Evolutionary conservation across 2,113 vertebrate species (phyloP).

Genomic region (Tautogolabrus adspersus): DNA sequence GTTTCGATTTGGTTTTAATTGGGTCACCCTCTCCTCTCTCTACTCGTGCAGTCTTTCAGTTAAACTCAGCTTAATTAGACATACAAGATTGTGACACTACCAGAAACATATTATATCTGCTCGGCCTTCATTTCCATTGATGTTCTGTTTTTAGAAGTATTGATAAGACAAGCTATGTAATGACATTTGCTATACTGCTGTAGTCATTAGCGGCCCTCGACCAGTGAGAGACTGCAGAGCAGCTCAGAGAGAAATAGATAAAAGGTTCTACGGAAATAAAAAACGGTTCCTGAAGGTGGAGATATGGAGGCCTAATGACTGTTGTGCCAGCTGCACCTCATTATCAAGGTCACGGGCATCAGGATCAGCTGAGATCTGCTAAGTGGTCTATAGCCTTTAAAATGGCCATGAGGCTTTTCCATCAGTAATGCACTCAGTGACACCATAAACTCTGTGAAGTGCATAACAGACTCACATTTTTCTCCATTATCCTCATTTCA

Average conservation of each 20-base stretch:
- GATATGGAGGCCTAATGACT: conserved; percentile 69
- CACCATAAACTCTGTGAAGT: conserved; percentile 51
- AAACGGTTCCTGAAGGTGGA: conserved; percentile 67
- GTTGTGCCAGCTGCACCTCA: conserved; percentile 67
- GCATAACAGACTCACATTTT: conserved; percentile 38
- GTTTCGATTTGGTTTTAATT: conserved; percentile 82
- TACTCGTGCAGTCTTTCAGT: conserved; percentile 61
- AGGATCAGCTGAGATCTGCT: conserved; percentile 69
- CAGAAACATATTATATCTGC: conserved; percentile 66
- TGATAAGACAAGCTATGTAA: conserved; percentile 74
- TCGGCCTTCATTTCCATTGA: conserved; percentile 70
- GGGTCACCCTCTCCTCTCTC: conserved; percentile 73
- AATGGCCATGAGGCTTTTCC: conserved; percentile 55
- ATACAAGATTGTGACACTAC: conserved; percentile 68
- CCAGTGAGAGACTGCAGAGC: conserved; percentile 45
- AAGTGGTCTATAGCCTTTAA: conserved; percentile 66
- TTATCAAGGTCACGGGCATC: conserved; percentile 72
- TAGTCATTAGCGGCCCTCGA: conserved; percentile 65
- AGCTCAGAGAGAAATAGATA: conserved; percentile 57
- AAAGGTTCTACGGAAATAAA: conserved; percentile 72
- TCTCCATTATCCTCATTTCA: conserved; percentile 42
- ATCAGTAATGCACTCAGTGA: conserved; percentile 48
- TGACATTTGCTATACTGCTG: conserved; percentile 69
- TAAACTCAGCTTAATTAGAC: conserved; percentile 79
- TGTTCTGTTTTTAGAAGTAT: conserved; percentile 78